Conservation (phyloP, 2,888 invertebrate species). For the Xylota sylvarum region DNA sequence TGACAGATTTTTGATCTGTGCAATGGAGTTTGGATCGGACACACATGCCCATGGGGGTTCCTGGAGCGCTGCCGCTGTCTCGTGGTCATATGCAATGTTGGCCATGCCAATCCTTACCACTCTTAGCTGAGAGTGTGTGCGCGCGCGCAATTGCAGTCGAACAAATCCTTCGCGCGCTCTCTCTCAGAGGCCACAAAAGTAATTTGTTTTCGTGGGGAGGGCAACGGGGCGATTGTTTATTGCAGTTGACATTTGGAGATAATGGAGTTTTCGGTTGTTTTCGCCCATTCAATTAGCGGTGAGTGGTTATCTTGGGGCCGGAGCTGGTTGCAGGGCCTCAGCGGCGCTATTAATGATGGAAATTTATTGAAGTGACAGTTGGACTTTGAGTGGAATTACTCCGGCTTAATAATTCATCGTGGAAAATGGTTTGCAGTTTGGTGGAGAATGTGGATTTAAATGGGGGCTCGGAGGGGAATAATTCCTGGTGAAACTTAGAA, state of each 20-base stretch:
- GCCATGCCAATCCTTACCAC: conserved; percentile 31
- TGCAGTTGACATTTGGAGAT: conserved; percentile 76
- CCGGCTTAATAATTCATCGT: conserved; percentile 53
- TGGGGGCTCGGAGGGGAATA: background rate
- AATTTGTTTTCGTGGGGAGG: conserved; percentile 57
- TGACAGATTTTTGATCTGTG: conserved; percentile 77
- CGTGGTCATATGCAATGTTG: conserved; percentile 31
- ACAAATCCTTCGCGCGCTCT: conserved; percentile 51
- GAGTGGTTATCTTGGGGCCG: conserved; percentile 50
- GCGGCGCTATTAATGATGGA: conserved; percentile 62
- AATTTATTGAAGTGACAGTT: conserved; percentile 71
- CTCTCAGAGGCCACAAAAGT: conserved; percentile 30
- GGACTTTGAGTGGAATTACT: conserved; percentile 70
- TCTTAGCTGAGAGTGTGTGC: conserved; percentile 33
- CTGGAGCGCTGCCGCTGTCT: conserved; percentile 12
- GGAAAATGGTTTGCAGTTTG: conserved; percentile 32
- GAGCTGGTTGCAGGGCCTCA: conserved; percentile 11
- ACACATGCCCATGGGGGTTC: conserved; percentile 74
- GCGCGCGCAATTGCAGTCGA: conserved; percentile 28
- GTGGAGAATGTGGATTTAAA: background rate
- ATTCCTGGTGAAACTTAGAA: background rate
- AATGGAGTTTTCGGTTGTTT: conserved; percentile 76
- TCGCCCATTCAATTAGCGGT: conserved; percentile 75
- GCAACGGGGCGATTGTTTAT: conserved; percentile 63
- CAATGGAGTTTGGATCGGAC: conserved; percentile 66